A percentile compares a stretch with the other conserved stretches of the same genome.
These are phyloP conservation scores for Salvelinus namaycush DNA, from an alignment of 2,113 vertebrate genomes.

Conservation along the genomic window DNA sequence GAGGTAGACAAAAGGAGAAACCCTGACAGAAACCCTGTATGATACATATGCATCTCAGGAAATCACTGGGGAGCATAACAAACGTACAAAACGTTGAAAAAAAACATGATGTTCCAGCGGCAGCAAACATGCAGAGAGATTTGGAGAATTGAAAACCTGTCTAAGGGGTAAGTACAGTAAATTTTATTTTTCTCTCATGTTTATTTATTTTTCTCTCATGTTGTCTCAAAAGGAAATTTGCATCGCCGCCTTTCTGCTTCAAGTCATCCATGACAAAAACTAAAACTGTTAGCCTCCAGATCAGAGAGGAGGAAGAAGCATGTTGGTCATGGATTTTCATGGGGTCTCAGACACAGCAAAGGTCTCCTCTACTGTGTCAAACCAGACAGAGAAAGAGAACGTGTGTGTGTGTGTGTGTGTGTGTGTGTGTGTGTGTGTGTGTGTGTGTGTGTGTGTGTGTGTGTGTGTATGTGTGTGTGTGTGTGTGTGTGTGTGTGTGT, in stretches of 20 bases:
- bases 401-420: no score
- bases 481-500: slow-evolving; percentile 1
- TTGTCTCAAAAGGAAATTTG: neutral
- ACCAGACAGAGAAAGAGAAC: slow-evolving; percentile 12
- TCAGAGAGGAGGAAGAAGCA: slow-evolving; percentile 21
- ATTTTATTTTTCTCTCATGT: neutral
- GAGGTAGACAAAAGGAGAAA: no score
- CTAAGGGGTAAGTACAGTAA: neutral
- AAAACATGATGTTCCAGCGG: neutral
- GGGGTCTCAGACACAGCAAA: slow-evolving; percentile 13
- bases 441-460: slow-evolving; percentile 2
- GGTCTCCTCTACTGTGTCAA: slow-evolving; percentile 25
- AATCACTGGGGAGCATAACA: no score
- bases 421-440: neutral
- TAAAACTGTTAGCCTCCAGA: slow-evolving; percentile 28
- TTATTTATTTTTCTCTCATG: neutral
- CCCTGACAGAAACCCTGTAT: no score
- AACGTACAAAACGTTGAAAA: no score
- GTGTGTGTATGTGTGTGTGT: no score
- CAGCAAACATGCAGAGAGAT: neutral
- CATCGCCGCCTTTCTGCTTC: slow-evolving; percentile 6
- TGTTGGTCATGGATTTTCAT: slow-evolving; percentile 37
- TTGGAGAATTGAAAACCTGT: neutral
- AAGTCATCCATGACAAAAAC: slow-evolving; percentile 23
- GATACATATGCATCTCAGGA: no score